Base-by-base conservation (phyloP, 2,888 invertebrate species). In the Gymnosoma rotundatum region DNA sequence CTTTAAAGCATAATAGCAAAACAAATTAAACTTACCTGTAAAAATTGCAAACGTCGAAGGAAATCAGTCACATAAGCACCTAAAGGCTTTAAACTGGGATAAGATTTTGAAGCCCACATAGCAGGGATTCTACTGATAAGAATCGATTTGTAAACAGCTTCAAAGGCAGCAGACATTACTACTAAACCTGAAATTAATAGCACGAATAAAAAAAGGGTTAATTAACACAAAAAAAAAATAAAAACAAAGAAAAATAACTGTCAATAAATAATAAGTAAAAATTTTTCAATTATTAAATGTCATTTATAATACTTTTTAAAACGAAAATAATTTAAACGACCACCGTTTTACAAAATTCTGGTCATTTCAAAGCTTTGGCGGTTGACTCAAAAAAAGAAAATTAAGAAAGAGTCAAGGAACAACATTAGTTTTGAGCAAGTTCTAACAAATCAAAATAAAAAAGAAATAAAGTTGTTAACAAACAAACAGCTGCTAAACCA, bases 1-100 rank as follows among this genome's bases (percentile, higher is more conserved):
- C 10, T 14, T 36, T 20, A 9, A 32, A n/a, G 5, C 20, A 8
- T 12, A 67, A 38, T 12, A 25, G 16, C 16, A 66, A 52, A 38
- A 38, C 8, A 38, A 36, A 25, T 56, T 25, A 32, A 14, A 86
- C 86, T 88, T 90, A 97, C 97, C 95, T 97, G 96, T 72, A 98
- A 92, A 92, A 98, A 98, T n/a, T 93, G 93, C 14, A 98, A 93
- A 86, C 98, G 94, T 0, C 94, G 94, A n/a, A 98, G 92, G 88
- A 98, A 95, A 91, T 98, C 98, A 86, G 94, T 94, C 74, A 98
- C 93, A 90, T 98, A 98, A 88, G 96, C 96, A 36, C 96, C 97
- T 16, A 98, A 93, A 0, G 98, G 97, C 91, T 98, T 98, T 38
- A 98, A 93, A 6, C 98, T 98, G 0, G 98, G 98, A 92, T 98